These are phyloP conservation scores for Jacana jacana DNA, from an alignment of 2,113 vertebrate genomes.

Conservation along the genomic window DNA sequence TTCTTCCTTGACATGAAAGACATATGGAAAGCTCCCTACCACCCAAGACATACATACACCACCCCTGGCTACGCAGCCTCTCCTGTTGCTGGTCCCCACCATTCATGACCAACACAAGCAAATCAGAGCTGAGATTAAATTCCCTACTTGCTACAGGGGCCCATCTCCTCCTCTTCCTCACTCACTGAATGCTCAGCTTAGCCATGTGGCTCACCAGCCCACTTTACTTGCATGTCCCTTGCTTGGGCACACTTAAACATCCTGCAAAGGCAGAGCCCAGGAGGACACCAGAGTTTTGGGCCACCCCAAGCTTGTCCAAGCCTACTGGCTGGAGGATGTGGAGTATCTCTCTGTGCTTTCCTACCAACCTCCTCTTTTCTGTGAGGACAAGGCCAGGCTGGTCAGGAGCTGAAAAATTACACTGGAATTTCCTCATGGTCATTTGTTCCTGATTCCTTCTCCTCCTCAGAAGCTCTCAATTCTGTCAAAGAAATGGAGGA, in stretches of 20 bases:
- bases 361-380: not conserved
- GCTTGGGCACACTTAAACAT: not conserved
- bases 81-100: not conserved
- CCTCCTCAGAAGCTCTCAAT: not conserved
- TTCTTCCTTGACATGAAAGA: not conserved
- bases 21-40: rapidly evolving
- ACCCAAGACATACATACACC: rapidly evolving
- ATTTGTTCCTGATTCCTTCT: not conserved
- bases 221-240: not conserved
- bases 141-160: not conserved
- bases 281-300: not conserved
- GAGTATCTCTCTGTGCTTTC: not conserved
- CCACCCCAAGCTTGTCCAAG: not conserved
- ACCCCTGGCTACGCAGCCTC: not conserved
- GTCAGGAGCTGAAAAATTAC: not conserved
- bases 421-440: not conserved
- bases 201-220: not conserved
- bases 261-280: not conserved
- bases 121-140: not conserved
- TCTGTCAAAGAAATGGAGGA: not conserved
- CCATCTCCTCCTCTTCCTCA: not conserved
- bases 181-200: not conserved
- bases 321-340: not conserved
- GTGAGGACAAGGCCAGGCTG: not conserved
- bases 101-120: not conserved